Percentiles rank a stretch among this genome's conserved stretches.
Evolutionary conservation across 2,797 vertebrate genomes (phyloP).

Genomic region (Arctocebus calabarensis): DNA sequence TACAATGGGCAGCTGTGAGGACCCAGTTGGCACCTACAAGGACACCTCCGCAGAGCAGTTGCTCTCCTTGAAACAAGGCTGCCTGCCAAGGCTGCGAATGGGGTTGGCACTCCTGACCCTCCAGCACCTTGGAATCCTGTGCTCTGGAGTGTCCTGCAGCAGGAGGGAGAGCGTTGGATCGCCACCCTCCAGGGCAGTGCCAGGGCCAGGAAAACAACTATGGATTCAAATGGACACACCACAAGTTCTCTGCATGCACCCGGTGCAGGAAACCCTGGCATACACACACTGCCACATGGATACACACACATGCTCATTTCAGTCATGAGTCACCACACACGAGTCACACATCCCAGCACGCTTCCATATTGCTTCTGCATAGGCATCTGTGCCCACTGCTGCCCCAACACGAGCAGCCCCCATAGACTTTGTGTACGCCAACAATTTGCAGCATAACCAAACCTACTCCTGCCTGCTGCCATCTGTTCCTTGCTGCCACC

Average conservation of each 20-base stretch:
- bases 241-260: not conserved
- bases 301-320: rapidly evolving
- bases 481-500: not conserved
- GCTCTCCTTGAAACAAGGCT: conserved; percentile 63
- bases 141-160: conserved; percentile 54
- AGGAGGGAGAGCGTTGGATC: not conserved
- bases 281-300: not conserved
- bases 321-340: not conserved
- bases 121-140: conserved; percentile 66
- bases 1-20: conserved; percentile 80
- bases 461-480: not conserved
- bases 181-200: not conserved
- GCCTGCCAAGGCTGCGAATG: conserved; percentile 82
- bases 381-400: not conserved
- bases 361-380: not conserved
- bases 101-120: conserved; percentile 57
- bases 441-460: no score
- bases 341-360: not conserved
- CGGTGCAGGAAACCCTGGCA: not conserved
- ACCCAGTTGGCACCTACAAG: conserved; percentile 77
- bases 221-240: not conserved
- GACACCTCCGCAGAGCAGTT: conserved; percentile 72
- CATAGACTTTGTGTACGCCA: rapidly evolving
- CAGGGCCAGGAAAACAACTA: not conserved
- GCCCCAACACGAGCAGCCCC: not conserved